Percentiles rank a stretch among this genome's conserved stretches.
Evolutionary conservation across 1,140 invertebrate genomes (phyloP).

Genomic region (Lepeophtheirus salmonis): DNA sequence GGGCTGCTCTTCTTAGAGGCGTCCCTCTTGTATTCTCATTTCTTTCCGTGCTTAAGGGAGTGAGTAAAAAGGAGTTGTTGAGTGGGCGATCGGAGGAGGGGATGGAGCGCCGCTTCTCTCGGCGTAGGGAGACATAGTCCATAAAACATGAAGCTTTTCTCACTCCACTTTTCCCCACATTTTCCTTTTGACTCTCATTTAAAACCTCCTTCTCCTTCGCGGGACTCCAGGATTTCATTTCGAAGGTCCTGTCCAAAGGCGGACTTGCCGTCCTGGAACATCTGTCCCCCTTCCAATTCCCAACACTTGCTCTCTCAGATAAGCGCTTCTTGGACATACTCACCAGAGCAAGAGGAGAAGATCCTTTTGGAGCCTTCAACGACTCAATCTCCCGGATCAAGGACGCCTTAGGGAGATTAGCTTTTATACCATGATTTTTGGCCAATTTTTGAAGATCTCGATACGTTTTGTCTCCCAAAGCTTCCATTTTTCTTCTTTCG

Average conservation of each 20-base stretch:
- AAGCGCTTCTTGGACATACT: too few relatives aligned
- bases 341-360: not conserved
- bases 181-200: not conserved
- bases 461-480: too few relatives aligned
- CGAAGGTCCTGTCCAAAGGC: not conserved
- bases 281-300: not conserved
- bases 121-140: not conserved
- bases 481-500: too few relatives aligned
- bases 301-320: not conserved
- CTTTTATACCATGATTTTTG: constrained; percentile 13
- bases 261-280: not conserved
- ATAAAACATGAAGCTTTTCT: not conserved
- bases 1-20: not conserved
- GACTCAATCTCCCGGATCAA: not conserved
- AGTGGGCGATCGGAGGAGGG: too few relatives aligned
- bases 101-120: not conserved
- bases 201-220: not conserved
- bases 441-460: constrained; percentile 12
- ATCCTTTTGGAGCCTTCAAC: not conserved
- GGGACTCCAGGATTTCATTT: not conserved
- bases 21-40: not conserved
- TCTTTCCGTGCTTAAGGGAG: too few relatives aligned
- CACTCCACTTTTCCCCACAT: not conserved
- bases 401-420: constrained; percentile 10
- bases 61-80: too few relatives aligned